Conservation (phyloP, 2,113 vertebrate genomes). For the Carassius auratus region DNA sequence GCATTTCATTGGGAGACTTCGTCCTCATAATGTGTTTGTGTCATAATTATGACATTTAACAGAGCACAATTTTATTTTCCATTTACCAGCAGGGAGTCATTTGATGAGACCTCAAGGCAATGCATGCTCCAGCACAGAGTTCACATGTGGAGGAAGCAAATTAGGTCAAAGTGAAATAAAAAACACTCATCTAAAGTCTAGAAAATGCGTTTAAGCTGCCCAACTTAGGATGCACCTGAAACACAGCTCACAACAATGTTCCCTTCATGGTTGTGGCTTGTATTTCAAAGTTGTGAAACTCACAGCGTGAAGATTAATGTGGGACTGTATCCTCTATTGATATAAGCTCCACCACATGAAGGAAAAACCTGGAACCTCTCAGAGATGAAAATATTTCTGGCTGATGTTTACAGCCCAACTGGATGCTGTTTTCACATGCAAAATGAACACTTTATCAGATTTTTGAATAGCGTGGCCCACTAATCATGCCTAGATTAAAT, state of each 20-base stretch:
- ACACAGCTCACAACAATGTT: constrained; percentile 46
- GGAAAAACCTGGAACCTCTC: constrained; percentile 61
- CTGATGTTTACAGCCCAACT: constrained; percentile 61
- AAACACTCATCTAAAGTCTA: constrained; percentile 14
- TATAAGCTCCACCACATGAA: constrained; percentile 58
- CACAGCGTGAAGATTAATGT: constrained; percentile 60
- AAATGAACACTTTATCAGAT: constrained; percentile 68
- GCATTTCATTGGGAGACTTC: constrained; percentile 23
- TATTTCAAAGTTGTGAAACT: constrained; percentile 65
- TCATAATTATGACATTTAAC: too few species aligned
- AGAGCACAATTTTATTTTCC: not conserved
- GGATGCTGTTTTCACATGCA: constrained; percentile 58
- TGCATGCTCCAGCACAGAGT: not conserved
- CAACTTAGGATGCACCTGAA: constrained; percentile 52
- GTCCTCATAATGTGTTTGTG: constrained; percentile 43
- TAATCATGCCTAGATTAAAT: constrained; percentile 65
- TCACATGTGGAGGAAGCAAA: constrained; percentile 14
- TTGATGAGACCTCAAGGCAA: constrained; percentile 24
- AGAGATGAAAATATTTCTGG: constrained; percentile 62
- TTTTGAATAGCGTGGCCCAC: constrained; percentile 49
- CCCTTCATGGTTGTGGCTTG: constrained; percentile 57
- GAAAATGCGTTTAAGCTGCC: constrained; percentile 34
- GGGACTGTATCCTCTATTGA: constrained; percentile 58
- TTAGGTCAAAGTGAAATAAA: constrained; percentile 13
- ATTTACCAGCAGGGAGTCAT: constrained; percentile 8